phyloP scores from a whole-genome alignment of 2,113 vertebrate genomes.

The Zosterops hypoxanthus region DNA sequence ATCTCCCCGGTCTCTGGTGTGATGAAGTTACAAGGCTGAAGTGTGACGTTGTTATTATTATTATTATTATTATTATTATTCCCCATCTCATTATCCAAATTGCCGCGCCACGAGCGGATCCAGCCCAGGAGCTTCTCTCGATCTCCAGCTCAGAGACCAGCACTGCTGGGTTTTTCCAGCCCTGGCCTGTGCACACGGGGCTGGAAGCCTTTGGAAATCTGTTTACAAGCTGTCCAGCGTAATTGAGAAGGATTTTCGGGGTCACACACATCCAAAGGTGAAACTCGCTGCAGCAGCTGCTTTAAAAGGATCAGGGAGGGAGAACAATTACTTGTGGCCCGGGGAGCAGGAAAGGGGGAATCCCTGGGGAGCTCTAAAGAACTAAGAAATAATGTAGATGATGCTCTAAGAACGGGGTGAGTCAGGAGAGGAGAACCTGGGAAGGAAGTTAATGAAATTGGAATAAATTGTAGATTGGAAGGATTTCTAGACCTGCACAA shows the following conservation, averaged over 20 bases:
- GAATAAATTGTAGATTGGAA: background rate
- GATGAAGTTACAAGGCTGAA: background rate
- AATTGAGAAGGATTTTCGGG: conserved; percentile 2
- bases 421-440: background rate
- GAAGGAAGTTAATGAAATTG: background rate
- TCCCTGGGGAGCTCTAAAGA: background rate
- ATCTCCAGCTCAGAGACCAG: background rate
- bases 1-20: background rate
- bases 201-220: background rate
- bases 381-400: background rate
- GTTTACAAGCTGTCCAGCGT: background rate
- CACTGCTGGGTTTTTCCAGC: background rate
- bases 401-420: background rate
- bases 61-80: background rate
- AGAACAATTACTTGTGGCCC: background rate
- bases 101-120: background rate
- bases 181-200: background rate
- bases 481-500: background rate
- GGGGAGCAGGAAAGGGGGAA: background rate
- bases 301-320: background rate
- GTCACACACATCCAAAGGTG: background rate
- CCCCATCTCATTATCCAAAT: background rate
- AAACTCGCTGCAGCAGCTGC: background rate
- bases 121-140: background rate
- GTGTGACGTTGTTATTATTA: background rate